Evolutionary conservation across 2,888 invertebrate genomes (phyloP).

Genomic region (Microctonus brassicae): DNA sequence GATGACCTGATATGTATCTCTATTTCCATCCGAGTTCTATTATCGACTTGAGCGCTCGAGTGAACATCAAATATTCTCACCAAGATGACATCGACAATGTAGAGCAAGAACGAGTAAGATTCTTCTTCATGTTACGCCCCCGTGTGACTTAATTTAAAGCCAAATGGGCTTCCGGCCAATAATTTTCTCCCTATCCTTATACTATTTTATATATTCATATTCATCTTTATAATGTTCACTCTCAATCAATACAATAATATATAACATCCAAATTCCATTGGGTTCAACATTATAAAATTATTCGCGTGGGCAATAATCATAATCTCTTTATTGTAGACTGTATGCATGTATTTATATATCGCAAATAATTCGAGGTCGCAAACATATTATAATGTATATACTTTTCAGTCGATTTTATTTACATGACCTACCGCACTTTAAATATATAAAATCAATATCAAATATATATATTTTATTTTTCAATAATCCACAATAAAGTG

Average conservation of each 20-base stretch:
- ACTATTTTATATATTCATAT: no score
- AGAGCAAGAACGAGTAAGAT: slow-evolving; percentile 21
- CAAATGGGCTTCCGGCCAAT: slow-evolving; percentile 40
- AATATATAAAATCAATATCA: no score
- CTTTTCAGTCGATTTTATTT: neutral
- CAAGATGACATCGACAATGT: slow-evolving; percentile 9
- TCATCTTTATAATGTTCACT: slow-evolving; percentile 42
- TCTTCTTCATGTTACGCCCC: slow-evolving; percentile 13
- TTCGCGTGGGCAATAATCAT: slow-evolving; percentile 31
- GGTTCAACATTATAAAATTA: slow-evolving; percentile 39
- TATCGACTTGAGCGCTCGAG: slow-evolving; percentile 29
- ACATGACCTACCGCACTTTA: slow-evolving; percentile 24
- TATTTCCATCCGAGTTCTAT: slow-evolving; percentile 12
- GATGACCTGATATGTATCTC: slow-evolving; percentile 27
- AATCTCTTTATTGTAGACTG: slow-evolving; percentile 25
- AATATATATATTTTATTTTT: no score
- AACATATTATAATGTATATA: neutral
- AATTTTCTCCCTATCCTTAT: slow-evolving; percentile 21
- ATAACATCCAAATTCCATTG: slow-evolving; percentile 45
- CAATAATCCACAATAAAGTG: no score
- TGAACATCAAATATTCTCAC: slow-evolving; percentile 5
- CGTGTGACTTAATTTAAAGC: slow-evolving; percentile 14
- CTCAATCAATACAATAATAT: neutral
- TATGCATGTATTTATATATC: no score
- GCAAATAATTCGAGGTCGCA: slow-evolving; percentile 25